Conservation (phyloP, 1,140 invertebrate genomes). For the Acyrthosiphon pisum region DNA sequence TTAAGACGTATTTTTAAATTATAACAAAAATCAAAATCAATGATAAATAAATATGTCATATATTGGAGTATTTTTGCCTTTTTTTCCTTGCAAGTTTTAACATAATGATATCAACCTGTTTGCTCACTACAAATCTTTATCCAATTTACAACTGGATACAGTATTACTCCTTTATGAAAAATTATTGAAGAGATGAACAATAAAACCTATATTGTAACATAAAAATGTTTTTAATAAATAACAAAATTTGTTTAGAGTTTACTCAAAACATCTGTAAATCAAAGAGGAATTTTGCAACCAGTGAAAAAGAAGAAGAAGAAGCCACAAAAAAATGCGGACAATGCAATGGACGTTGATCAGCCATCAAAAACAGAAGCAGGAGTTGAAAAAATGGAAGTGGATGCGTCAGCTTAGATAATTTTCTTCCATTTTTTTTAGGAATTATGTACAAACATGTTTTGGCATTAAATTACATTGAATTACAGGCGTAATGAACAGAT, state of each 20-base stretch:
- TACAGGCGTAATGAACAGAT: not conserved
- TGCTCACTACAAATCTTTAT: not conserved
- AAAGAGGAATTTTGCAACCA: constrained; percentile 46
- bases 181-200: not conserved
- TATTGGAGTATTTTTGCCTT: no score
- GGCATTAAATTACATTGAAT: not conserved
- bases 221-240: not conserved
- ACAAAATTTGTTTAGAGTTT: constrained; percentile 8
- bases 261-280: constrained; percentile 47
- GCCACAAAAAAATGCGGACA: constrained; percentile 7
- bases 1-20: no score
- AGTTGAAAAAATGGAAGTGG: constrained; percentile 55
- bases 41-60: not conserved
- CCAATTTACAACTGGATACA: not conserved
- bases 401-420: constrained; percentile 8
- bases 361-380: not conserved
- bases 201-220: not conserved
- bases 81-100: not conserved
- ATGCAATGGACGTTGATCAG: constrained; percentile 37
- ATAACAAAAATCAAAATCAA: no score
- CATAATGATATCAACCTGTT: not conserved
- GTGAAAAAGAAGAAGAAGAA: constrained; percentile 56
- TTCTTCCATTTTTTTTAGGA: not conserved
- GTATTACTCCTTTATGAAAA: not conserved
- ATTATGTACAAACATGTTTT: constrained; percentile 54